Conservation (phyloP, 2,113 vertebrate species). For the Tetrao urogallus region DNA sequence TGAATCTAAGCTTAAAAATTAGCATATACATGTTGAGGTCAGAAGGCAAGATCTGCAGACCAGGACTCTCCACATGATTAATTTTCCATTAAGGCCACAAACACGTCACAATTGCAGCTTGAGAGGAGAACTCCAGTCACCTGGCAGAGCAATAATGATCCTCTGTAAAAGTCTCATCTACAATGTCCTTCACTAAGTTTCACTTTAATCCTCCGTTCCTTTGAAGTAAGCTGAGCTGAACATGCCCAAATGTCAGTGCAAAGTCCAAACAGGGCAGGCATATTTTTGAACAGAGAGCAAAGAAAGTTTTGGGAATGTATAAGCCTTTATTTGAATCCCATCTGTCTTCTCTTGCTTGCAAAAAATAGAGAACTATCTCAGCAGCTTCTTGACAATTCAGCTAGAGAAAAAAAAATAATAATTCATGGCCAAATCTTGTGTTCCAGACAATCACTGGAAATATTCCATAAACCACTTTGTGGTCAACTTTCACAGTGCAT, state of each 20-base stretch:
- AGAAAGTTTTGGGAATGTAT: neutral
- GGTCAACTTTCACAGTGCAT: neutral
- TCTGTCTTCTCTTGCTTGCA: neutral
- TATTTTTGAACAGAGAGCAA: neutral
- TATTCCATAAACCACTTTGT: neutral
- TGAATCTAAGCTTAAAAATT: neutral
- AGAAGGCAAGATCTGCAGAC: neutral
- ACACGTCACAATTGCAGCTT: neutral
- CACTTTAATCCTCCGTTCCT: neutral
- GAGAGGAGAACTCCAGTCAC: neutral
- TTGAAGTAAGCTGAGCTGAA: conserved; percentile 4
- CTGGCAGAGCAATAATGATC: neutral
- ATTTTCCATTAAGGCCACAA: neutral
- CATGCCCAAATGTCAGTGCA: neutral
- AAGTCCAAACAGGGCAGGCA: neutral
- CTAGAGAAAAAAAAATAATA: neutral
- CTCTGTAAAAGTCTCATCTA: conserved; percentile 26
- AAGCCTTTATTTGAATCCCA: neutral
- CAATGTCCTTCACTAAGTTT: neutral
- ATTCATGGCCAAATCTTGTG: neutral
- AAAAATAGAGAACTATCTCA: neutral
- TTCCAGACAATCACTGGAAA: neutral
- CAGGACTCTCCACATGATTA: accelerated
- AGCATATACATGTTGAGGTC: neutral
- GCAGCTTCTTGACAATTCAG: neutral